Evolutionary conservation across 2,888 invertebrate genomes (phyloP).

Genomic region (Tupiocoris notatus): DNA sequence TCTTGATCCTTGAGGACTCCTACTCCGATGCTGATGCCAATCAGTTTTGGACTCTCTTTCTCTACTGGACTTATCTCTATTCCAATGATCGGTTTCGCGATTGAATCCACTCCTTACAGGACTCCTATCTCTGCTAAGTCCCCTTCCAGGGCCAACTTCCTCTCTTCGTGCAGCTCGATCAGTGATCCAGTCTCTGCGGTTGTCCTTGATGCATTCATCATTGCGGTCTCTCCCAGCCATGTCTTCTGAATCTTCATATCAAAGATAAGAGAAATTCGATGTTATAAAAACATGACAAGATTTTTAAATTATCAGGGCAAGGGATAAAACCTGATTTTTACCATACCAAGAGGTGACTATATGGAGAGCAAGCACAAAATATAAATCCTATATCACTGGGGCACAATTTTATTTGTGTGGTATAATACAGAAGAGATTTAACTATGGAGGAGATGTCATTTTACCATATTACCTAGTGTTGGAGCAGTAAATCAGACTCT

Average conservation of each 20-base stretch:
- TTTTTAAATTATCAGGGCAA: neutral
- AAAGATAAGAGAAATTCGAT: conserved; percentile 18
- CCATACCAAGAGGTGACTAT: neutral
- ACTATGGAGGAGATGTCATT: no score
- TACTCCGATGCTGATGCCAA: neutral
- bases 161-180: conserved; percentile 19
- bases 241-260: conserved; percentile 11
- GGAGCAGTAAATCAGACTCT: no score
- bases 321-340: neutral
- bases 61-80: conserved; percentile 4
- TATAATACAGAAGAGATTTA: no score
- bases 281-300: neutral
- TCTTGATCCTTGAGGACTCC: neutral
- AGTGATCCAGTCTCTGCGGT: conserved; percentile 22
- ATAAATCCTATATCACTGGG: no score
- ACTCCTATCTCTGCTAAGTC: conserved; percentile 16
- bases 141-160: conserved; percentile 1
- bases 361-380: no score
- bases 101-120: neutral
- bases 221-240: conserved; percentile 19
- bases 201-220: conserved; percentile 11
- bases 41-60: neutral
- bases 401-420: no score
- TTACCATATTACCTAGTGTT: no score
- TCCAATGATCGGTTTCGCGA: conserved; percentile 3